phyloP scores from a whole-genome alignment of 2,888 invertebrate genomes.

The Synergus laeviventris region DNA sequence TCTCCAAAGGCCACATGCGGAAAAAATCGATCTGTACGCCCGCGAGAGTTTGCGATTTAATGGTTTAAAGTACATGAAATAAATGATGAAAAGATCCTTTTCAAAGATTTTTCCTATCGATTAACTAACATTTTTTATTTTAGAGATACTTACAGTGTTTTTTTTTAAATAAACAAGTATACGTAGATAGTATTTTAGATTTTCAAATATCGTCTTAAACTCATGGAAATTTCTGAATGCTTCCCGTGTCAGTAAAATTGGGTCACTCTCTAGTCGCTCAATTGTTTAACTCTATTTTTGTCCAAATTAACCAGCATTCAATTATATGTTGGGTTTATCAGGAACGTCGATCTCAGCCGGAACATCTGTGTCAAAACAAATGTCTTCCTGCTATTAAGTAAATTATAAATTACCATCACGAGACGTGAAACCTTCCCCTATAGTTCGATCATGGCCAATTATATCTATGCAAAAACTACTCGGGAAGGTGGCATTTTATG shows the following conservation, averaged over 20 bases:
- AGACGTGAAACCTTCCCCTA: neutral
- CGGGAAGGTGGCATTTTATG: neutral
- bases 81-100: neutral
- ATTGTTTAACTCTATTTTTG: neutral
- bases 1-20: neutral
- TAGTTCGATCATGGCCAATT: neutral
- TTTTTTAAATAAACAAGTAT: no score
- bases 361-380: no score
- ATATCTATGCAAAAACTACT: neutral
- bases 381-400: neutral
- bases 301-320: neutral
- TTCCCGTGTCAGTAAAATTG: neutral
- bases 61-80: neutral
- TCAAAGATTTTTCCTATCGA: neutral
- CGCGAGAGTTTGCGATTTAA: neutral
- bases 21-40: slow-evolving; percentile 5
- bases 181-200: no score
- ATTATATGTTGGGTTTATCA: no score
- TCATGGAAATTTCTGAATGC: slow-evolving; percentile 1
- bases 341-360: no score
- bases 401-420: neutral
- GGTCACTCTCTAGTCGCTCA: neutral
- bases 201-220: neutral
- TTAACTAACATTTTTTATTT: neutral
- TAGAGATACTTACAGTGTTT: no score